phyloP scores from a whole-genome alignment of 2,888 invertebrate genomes.

The Melikaiella ostensackeni region DNA sequence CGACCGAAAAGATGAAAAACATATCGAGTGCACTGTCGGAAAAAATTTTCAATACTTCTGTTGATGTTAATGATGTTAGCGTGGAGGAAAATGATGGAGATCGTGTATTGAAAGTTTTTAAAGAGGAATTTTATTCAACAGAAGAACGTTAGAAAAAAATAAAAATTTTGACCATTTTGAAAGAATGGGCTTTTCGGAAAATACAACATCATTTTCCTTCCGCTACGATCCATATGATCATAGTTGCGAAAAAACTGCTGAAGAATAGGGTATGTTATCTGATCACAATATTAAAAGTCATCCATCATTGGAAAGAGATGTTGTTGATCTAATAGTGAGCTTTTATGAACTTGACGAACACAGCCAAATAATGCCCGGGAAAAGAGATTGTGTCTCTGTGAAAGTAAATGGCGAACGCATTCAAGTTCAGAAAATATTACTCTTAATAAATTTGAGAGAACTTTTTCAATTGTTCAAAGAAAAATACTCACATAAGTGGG shows the following conservation, averaged over 20 bases:
- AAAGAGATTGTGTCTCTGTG: no score
- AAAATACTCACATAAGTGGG: no score
- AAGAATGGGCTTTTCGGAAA: conserved; percentile 16
- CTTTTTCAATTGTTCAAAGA: no score
- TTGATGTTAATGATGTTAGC: conserved; percentile 12
- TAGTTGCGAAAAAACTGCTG: conserved; percentile 13
- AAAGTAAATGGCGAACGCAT: no score
- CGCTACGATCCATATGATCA: conserved; percentile 21
- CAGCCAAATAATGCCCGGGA: no score
- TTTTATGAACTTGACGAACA: no score
- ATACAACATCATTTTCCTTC: conserved; percentile 16
- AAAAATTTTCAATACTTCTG: conserved; percentile 10
- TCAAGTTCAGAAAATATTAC: no score
- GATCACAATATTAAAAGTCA: no score
- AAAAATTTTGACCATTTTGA: conserved; percentile 13
- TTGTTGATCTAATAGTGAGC: no score
- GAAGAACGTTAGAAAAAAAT: background rate
- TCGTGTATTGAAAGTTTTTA: conserved; percentile 12
- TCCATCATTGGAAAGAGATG: no score
- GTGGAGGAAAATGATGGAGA: conserved; percentile 25
- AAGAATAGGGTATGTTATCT: no score
- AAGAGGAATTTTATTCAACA: conserved; percentile 2
- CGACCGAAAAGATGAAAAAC: background rate
- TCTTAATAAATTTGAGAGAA: no score
- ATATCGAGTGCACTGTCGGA: background rate